A percentile compares a stretch with the other conserved stretches of the same genome.
Conservation (phyloP, 2,888 invertebrate genomes). For the Drosophila pseudotakahashii region DNA sequence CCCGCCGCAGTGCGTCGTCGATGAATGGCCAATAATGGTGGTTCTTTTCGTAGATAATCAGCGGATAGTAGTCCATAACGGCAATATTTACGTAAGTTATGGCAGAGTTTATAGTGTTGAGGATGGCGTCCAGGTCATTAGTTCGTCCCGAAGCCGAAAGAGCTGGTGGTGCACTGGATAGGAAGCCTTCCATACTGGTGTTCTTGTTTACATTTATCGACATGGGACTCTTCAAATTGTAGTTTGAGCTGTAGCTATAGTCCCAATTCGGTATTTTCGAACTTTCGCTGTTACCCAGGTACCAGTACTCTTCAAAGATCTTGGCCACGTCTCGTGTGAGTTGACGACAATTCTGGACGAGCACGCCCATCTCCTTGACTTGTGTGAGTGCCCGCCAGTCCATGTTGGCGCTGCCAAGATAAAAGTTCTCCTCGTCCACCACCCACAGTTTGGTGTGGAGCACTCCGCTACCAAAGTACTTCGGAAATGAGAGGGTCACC, state of each 20-base stretch:
- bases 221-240: conserved; percentile 90
- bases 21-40: conserved; percentile 95
- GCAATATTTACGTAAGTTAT: conserved; percentile 95
- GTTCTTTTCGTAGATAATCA: conserved; percentile 90
- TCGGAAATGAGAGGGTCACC: conserved; percentile 59
- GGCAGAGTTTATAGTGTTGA: conserved; percentile 91
- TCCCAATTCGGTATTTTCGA: conserved; percentile 93
- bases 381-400: conserved; percentile 98
- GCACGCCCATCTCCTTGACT: conserved; percentile 92
- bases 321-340: conserved; percentile 88
- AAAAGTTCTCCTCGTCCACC: conserved; percentile 93
- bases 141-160: conserved; percentile 93
- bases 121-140: conserved; percentile 93
- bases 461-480: conserved; percentile 92
- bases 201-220: conserved; percentile 87
- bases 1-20: conserved; percentile 94
- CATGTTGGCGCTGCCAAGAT: conserved; percentile 98
- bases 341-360: conserved; percentile 85
- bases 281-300: conserved; percentile 88
- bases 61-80: conserved; percentile 98
- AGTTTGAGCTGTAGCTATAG: conserved; percentile 87
- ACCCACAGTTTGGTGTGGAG: conserved; percentile 98
- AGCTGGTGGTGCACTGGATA: conserved; percentile 94
- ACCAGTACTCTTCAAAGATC: conserved; percentile 96
- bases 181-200: conserved; percentile 86